Base-by-base conservation (phyloP, 2,113 vertebrate genomes). In the Corydoras maculifer region DNA sequence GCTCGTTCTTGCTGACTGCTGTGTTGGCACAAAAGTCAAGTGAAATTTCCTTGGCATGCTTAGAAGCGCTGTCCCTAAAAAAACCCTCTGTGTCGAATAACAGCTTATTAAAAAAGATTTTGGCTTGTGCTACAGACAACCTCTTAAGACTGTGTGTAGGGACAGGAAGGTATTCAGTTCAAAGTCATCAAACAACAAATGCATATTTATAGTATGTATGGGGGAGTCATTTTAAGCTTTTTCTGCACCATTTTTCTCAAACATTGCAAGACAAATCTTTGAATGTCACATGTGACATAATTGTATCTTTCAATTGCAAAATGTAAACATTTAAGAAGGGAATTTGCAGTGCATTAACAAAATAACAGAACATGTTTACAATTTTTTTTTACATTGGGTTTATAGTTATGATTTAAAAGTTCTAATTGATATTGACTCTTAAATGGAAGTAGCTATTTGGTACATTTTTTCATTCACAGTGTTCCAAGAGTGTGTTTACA, bases 401-500 rank as follows among this genome's bases (percentile, higher is more conserved):
- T 32, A 65, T 15, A 10, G 48, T 63, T 43, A 51, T 72, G 49
- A 72, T 25, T 50, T 29, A 49, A 72, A 35, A 58, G 10, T 64
- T 58, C 35, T 18, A 14, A n/a, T 58, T 58, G 30, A 3, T 64
- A 11, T 65, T 43, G 35, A 53, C 30, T 65, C 9, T 9, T 62
- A 74, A 62, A 49, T 63, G 31, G 29, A 69, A 43, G 61, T 73
- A 49, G 1, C 29, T 74, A 43, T 81, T 81, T 76, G 71, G 53
- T 66, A 64, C 69, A 62, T 74, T 58, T 68, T 25, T 29, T 61
- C 64, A 25, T 13, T 78, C 74, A 77, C 62, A 75, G 71, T 73
- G 69, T n/a, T 57, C 48, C 13, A 58, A 66, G 5, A 5, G 59
- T 48, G 29, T 50, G 50, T 15, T 91, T 79, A 94, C 67, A 94